phyloP scores from a whole-genome alignment of 2,888 invertebrate species.

The Labia minor region DNA sequence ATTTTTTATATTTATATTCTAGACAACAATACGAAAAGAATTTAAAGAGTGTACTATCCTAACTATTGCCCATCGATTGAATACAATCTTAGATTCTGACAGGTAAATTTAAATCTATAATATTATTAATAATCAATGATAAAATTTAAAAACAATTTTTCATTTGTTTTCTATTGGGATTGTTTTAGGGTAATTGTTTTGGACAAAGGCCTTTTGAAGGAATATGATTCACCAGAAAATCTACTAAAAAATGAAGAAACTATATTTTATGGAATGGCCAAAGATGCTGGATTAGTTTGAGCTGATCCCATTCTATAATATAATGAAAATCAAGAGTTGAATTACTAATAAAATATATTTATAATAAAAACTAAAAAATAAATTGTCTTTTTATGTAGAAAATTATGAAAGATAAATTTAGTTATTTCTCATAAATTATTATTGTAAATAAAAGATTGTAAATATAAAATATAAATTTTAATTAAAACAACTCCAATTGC shows the following conservation, averaged over 20 bases:
- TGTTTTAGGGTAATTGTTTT: constrained; percentile 16
- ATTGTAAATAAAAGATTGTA: too few species aligned
- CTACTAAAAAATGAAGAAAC: background rate
- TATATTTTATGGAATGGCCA: constrained; percentile 17
- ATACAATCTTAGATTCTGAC: constrained; percentile 85
- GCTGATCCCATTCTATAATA: too few species aligned
- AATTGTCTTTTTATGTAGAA: too few species aligned
- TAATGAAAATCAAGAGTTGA: too few species aligned
- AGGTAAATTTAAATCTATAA: constrained; percentile 35
- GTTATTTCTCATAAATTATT: too few species aligned
- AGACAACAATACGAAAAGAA: constrained; percentile 78
- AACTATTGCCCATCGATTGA: constrained; percentile 85
- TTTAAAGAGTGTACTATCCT: constrained; percentile 80
- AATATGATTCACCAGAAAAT: constrained; percentile 15
- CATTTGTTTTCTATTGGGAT: background rate
- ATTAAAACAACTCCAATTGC: too few species aligned
- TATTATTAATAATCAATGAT: constrained; percentile 3
- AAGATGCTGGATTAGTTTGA: constrained; percentile 18
- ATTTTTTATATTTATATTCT: constrained; percentile 29
- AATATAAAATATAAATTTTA: too few species aligned
- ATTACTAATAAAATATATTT: too few species aligned
- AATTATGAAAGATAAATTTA: too few species aligned
- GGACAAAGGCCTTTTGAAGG: background rate
- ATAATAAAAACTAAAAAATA: too few species aligned
- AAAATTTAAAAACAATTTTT: background rate